Percentiles rank a stretch among this genome's conserved stretches.
phyloP scores from a whole-genome alignment of 2,113 vertebrate species.

The Smithornis capensis region DNA sequence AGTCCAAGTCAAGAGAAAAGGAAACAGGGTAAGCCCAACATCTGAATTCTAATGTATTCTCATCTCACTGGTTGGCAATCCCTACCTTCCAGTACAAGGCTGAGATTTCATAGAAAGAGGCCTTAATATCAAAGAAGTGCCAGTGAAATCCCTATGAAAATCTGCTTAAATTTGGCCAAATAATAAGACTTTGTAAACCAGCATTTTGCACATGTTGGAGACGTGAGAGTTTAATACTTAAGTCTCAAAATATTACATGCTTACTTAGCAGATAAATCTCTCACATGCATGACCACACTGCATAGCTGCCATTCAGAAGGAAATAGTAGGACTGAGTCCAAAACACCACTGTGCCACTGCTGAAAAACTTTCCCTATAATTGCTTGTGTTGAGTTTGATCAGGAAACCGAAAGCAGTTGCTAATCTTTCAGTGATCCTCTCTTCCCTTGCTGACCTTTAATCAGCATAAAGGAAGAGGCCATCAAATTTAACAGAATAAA shows the following conservation, averaged over 20 bases:
- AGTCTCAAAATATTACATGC: not conserved
- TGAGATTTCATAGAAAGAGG: not conserved
- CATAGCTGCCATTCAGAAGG: not conserved
- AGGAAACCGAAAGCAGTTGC: not conserved
- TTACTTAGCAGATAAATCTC: not conserved
- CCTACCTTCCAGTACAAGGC: not conserved
- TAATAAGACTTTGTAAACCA: not conserved
- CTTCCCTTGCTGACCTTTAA: conserved; percentile 4
- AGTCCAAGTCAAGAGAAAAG: not conserved
- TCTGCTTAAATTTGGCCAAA: not conserved
- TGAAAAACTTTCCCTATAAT: not conserved
- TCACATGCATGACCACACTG: not conserved
- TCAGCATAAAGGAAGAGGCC: not conserved
- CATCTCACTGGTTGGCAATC: not conserved
- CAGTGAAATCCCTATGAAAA: not conserved
- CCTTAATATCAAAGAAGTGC: not conserved
- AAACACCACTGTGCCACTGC: not conserved
- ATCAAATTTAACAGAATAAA: not conserved
- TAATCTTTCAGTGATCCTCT: conserved; percentile 14
- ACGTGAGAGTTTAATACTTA: not conserved
- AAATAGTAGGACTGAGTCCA: not conserved
- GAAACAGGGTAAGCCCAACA: not conserved
- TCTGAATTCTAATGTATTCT: not conserved
- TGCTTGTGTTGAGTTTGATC: not conserved
- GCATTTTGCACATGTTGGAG: not conserved